Base-by-base conservation (phyloP, 2,888 invertebrate species). In the Aphidoletes aphidimyza region DNA sequence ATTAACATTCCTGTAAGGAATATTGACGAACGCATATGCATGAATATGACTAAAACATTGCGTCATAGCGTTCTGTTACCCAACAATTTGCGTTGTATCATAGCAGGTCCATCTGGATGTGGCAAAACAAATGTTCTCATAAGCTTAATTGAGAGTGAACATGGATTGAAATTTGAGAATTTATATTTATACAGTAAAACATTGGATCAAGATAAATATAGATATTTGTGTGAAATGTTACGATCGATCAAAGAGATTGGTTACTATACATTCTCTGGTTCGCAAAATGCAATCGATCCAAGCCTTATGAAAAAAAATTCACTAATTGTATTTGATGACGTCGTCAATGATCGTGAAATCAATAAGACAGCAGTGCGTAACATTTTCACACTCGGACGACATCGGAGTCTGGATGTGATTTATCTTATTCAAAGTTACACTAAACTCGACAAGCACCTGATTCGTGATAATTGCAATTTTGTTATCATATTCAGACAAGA, bases 261-360 rank as follows among this genome's bases (percentile, higher is more conserved):
- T 30, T 84, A 17, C 19, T 47, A 84, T 49, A 22, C 34, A 17
- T 84, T 30, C 85, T 88, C 88, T 86, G 36, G 2, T 34, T 81
- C 85, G 42, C 86, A 85, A n/a, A 85, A 86, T 47, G 22, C 78
- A 42, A 84, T 85, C 54, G 85, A 84, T 30, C 54, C 86, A 36
- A 87, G 87, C 5, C 17, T 17, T 17, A 47, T 47, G 47, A 85
- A 85, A 86, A 84, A 81, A 85, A 87, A 87, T 86, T 47, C 47
- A 19, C 47, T 47, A 2, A 47, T 47, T 47, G 87, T 89, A 26
- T 89, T 89, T 85, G 88, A 89, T 85, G 88, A 89, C 86, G 87
- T 89, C 22, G 87, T 87, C 47, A 47, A 47, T 19, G 47, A 47
- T 17, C 47, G 26, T 88, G 87, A 26, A 88, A 88, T 14, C 87